A percentile compares a stretch with the other conserved stretches of the same genome.
Conservation (phyloP, 1,140 invertebrate species). For the Druon quercuslanigerum region DNA sequence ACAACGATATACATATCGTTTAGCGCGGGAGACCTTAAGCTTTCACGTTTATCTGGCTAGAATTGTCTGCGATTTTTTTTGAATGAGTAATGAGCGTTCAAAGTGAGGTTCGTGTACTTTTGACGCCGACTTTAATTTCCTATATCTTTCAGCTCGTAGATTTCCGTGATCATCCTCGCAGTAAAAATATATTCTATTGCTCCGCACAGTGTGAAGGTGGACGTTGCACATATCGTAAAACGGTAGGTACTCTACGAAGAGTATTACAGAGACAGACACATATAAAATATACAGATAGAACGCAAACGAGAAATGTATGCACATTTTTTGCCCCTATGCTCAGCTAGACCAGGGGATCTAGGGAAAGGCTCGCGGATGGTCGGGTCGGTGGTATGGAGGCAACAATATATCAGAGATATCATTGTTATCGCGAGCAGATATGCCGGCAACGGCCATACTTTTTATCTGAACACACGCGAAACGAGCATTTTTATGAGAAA, state of each 20-base stretch:
- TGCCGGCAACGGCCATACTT: conserved; percentile 44
- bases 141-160: not conserved
- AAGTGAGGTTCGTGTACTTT: too few species aligned
- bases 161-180: conserved; percentile 4
- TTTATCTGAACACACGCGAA: conserved; percentile 59
- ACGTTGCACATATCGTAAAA: not conserved
- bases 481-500: conserved; percentile 61
- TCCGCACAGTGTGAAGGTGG: not conserved
- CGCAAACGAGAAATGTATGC: conserved; percentile 1
- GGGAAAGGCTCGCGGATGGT: conserved; percentile 43
- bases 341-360: not conserved
- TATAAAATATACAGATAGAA: not conserved
- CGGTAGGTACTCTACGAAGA: not conserved
- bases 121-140: too few species aligned
- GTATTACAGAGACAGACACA: not conserved
- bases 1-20: too few species aligned
- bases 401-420: conserved; percentile 65
- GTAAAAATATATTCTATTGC: conserved; percentile 24
- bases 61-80: too few species aligned
- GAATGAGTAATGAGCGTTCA: too few species aligned
- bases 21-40: too few species aligned
- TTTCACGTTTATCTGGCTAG: too few species aligned
- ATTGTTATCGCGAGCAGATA: conserved; percentile 62
- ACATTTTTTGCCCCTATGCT: not conserved
- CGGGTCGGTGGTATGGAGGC: conserved; percentile 47